A percentile compares a stretch with the other conserved stretches of the same genome.
These are phyloP conservation scores for Hydropsyche betteni DNA, from an alignment of 2,888 invertebrate genomes.

Conservation along the genomic window DNA sequence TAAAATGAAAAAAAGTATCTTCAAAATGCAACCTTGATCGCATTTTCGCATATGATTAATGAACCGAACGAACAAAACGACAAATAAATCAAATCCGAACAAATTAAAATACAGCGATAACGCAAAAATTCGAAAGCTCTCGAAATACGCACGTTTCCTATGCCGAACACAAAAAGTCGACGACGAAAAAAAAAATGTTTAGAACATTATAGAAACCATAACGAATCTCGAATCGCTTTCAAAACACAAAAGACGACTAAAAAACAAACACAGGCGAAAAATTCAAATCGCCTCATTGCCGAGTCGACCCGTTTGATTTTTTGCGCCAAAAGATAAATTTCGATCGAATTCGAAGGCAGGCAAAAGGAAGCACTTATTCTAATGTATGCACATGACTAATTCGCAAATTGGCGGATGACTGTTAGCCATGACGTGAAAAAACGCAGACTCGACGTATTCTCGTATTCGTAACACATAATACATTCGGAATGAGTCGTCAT, in stretches of 20 bases:
- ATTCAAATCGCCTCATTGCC: too few relatives aligned
- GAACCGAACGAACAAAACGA: neutral
- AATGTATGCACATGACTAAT: constrained; percentile 29
- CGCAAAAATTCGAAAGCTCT: too few relatives aligned
- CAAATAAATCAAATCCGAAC: neutral
- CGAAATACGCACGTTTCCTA: too few relatives aligned
- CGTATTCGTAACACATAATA: neutral
- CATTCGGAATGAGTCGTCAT: neutral
- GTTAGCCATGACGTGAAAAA: constrained; percentile 19
- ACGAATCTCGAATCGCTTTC: too few relatives aligned
- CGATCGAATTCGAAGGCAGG: constrained; percentile 1
- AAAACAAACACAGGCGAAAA: too few relatives aligned
- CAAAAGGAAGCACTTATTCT: constrained; percentile 29
- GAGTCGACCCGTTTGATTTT: neutral
- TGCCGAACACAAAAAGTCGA: too few relatives aligned
- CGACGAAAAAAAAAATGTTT: too few relatives aligned
- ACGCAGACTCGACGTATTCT: neutral
- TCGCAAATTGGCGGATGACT: constrained; percentile 27
- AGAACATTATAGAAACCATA: too few relatives aligned
- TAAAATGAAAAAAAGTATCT: neutral
- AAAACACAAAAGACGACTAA: too few relatives aligned
- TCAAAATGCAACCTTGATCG: constrained; percentile 1
- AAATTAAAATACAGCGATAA: neutral
- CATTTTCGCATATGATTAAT: constrained; percentile 27
- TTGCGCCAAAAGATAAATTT: constrained; percentile 10